Evolutionary conservation across 2,888 invertebrate genomes (phyloP), one percentile per base, ranked within the genome.

Genomic region (Nineta flava): DNA sequence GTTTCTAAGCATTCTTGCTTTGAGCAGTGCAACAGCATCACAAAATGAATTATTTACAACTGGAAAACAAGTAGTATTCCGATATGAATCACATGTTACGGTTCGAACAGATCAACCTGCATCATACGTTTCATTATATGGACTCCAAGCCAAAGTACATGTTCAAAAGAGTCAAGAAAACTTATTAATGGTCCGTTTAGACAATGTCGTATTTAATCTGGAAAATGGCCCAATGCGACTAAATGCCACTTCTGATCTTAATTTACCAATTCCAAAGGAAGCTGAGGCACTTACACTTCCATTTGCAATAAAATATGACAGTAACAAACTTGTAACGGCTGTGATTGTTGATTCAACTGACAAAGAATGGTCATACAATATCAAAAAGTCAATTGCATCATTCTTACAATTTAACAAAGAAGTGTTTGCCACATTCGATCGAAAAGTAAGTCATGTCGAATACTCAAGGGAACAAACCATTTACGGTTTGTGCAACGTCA

Each of bases 1-100:
- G n/a, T 15, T 47, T 19, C 9, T 47, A 7, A 21, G 17, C n/a
- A 12, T 34, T 12, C 17, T 38, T 16, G 34, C 38, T 1, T 19
- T 34, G 5, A 13, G 2, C 31, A 21, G 31, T 26, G 45, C 45
- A 3, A 45, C 45, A 13, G 26, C 7, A 26, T 26, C 26, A 26
- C 10, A 47, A 12, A 40, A n/a, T 21, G 48, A 26, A 3, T 46
- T 60, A 4, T 52, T 62, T 32, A 75, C 76, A 45, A 69, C 68
- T 61, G 74, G 68, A 42, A 67, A 74, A 55, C 72, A 73, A 50
- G 48, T 64, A 15, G 55, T 63, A 43, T 71, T 67, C 57, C 58
- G 63, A 32, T 71, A 68, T 53, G 55, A 61, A 47, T 66, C 62
- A n/a, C 57, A 61, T 46, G 59, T 66, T 19, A 64, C 62, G 51